These are phyloP conservation scores for Octodon degus DNA, from an alignment of 2,113 vertebrate genomes.

Conservation along the genomic window DNA sequence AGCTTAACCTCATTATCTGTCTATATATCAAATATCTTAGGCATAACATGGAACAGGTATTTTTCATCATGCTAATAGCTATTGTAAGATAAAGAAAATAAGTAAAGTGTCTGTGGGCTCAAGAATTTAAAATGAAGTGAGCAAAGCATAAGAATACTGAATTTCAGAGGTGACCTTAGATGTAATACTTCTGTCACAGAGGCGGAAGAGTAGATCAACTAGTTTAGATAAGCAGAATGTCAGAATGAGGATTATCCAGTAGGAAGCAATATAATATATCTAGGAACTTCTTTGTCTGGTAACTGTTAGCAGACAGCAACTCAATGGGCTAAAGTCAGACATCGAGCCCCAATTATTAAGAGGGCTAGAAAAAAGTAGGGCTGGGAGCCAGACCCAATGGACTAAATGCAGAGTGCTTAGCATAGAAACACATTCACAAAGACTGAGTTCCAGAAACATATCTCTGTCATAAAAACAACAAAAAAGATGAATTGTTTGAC, in stretches of 20 bases:
- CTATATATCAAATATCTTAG: too few relatives aligned
- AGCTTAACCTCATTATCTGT: too few relatives aligned
- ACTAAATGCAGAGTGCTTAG: background rate
- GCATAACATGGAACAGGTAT: too few relatives aligned
- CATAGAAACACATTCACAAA: constrained; percentile 6
- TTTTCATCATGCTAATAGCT: background rate
- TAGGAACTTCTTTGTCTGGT: background rate
- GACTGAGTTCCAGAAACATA: background rate
- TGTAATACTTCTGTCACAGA: background rate
- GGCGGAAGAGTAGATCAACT: background rate
- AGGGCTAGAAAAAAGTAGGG: background rate
- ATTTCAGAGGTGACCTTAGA: background rate
- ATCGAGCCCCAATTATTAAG: background rate
- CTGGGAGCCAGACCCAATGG: background rate
- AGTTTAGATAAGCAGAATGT: constrained; percentile 1
- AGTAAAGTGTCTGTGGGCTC: background rate
- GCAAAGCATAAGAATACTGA: background rate
- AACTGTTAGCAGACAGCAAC: constrained; percentile 6
- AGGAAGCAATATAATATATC: background rate
- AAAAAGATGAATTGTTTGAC: background rate
- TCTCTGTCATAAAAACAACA: constrained; percentile 10
- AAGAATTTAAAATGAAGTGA: background rate
- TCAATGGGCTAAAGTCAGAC: background rate
- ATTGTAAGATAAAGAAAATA: constrained; percentile 39
- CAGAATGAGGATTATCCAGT: background rate